Conservation (phyloP, 2,888 invertebrate species). For the Hymenopus coronatus region DNA sequence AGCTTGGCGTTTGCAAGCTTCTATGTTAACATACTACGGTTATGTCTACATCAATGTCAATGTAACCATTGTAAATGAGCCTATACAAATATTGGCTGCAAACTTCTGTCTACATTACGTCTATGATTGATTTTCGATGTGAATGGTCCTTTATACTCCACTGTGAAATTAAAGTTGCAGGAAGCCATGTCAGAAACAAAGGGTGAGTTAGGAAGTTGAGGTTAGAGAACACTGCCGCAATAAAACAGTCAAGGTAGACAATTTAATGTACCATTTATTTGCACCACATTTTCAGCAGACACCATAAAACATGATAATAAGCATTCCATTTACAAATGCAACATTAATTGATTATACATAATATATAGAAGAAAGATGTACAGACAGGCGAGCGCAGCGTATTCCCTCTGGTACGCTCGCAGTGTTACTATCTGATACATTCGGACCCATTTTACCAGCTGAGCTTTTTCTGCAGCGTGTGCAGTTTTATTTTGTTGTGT, state of each 20-base stretch:
- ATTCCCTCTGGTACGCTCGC: constrained; percentile 24
- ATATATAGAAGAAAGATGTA: constrained; percentile 30
- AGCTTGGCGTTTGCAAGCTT: too few relatives aligned
- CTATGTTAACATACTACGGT: too few relatives aligned
- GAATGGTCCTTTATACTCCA: too few relatives aligned
- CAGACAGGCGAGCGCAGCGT: constrained; percentile 31
- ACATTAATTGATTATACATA: constrained; percentile 11
- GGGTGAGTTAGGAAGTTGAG: too few relatives aligned
- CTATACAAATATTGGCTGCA: too few relatives aligned
- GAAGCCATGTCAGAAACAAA: too few relatives aligned
- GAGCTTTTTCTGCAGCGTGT: constrained; percentile 5
- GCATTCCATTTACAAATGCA: constrained; percentile 34
- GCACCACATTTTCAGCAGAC: constrained; percentile 36
- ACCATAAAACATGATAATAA: constrained; percentile 34
- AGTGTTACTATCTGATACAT: neutral
- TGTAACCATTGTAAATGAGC: too few relatives aligned
- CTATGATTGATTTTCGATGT: too few relatives aligned
- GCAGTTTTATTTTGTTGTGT: constrained; percentile 19
- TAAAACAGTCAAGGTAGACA: neutral
- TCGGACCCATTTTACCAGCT: constrained; percentile 42
- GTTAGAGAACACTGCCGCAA: neutral
- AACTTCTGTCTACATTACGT: too few relatives aligned
- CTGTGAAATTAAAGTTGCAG: too few relatives aligned
- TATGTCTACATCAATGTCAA: too few relatives aligned
- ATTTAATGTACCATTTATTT: constrained; percentile 32